Conservation (phyloP, 2,888 invertebrate genomes). For the Druceiella hillmani region DNA sequence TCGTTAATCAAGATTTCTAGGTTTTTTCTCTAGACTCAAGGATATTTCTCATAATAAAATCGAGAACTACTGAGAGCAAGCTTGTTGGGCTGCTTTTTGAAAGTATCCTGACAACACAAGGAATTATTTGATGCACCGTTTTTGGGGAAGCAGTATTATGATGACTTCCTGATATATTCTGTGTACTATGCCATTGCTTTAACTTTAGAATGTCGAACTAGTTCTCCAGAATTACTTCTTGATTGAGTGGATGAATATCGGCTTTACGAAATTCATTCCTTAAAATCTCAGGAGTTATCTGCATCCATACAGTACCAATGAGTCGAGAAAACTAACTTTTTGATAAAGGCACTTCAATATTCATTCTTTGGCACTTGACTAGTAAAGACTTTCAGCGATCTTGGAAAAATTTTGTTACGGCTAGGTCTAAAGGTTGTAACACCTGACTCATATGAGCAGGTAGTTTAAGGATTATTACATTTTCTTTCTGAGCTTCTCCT, state of each 20-base stretch:
- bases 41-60: no score
- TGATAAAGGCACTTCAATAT: slow-evolving; percentile 21
- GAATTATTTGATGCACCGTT: no score
- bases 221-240: slow-evolving; percentile 17
- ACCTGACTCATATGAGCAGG: slow-evolving; percentile 24
- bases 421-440: slow-evolving; percentile 23
- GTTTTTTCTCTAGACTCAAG: no score
- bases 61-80: no score
- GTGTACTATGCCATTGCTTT: slow-evolving; percentile 14
- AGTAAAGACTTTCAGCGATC: slow-evolving; percentile 23
- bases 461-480: slow-evolving; percentile 23
- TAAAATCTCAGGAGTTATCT: slow-evolving; percentile 21
- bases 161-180: no score
- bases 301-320: slow-evolving; percentile 22
- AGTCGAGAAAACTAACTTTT: slow-evolving; percentile 24
- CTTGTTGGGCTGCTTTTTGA: no score
- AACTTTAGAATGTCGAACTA: slow-evolving; percentile 16
- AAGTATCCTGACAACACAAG: no score
- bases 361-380: slow-evolving; percentile 24
- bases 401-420: slow-evolving; percentile 27
- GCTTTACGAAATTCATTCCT: slow-evolving; percentile 25
- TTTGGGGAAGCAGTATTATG: no score
- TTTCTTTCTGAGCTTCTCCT: slow-evolving; percentile 18
- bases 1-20: no score
- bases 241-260: slow-evolving; percentile 25